A percentile compares a stretch with the other conserved stretches of the same genome.
Evolutionary conservation across 2,113 vertebrate genomes (phyloP).

Genomic region (Acinonyx jubatus): DNA sequence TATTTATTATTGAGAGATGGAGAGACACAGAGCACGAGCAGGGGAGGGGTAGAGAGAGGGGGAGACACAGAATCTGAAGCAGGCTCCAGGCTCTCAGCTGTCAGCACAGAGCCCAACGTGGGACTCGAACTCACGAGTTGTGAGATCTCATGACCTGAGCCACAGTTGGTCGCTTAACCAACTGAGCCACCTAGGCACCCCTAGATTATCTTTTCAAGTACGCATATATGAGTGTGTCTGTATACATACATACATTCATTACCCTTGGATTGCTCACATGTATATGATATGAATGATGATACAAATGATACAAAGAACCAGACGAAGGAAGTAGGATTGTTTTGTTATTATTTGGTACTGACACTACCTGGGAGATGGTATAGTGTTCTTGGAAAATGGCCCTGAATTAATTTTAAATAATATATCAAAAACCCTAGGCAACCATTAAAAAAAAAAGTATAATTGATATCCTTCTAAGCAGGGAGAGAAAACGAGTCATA

Average conservation of each 20-base stretch:
- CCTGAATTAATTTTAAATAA: neutral
- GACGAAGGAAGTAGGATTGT: neutral
- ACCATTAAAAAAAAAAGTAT: neutral
- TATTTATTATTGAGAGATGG: no score
- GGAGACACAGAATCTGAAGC: no score
- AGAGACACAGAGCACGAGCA: no score
- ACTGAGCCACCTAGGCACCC: no score
- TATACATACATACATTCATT: neutral
- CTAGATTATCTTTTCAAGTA: neutral
- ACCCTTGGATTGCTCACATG: neutral
- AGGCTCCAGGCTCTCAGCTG: no score
- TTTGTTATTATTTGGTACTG: neutral
- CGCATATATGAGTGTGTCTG: neutral
- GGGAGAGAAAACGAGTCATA: neutral
- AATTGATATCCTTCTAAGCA: neutral
- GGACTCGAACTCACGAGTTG: no score
- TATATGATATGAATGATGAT: neutral
- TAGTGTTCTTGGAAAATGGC: neutral
- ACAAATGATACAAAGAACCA: neutral
- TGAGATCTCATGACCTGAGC: no score
- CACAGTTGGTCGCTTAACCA: no score
- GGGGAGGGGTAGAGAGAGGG: no score
- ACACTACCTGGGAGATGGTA: neutral
- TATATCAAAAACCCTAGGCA: neutral
- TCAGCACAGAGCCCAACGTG: no score